phyloP scores from a whole-genome alignment of 92 coral and sea anemone genomes.

The Pocillopora meandrina region DNA sequence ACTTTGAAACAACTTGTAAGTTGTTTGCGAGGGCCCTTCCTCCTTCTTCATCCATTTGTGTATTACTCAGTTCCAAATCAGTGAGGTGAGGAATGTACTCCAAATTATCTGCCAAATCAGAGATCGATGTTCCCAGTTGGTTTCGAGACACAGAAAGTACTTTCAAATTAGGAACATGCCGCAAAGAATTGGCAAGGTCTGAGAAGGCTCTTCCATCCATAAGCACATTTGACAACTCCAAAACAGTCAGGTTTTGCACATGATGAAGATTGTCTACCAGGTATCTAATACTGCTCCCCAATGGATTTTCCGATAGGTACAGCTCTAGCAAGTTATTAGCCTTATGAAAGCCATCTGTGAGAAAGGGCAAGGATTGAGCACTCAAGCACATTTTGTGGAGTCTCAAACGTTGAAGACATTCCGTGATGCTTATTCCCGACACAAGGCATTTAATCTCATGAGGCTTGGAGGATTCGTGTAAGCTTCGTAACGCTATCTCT shows the following conservation, averaged over 20 bases:
- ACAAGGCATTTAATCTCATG: not conserved
- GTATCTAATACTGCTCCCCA: not conserved
- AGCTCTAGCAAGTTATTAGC: not conserved
- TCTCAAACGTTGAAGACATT: not conserved
- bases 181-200: not conserved
- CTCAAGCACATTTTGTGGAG: not conserved
- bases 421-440: not conserved
- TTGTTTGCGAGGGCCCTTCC: not conserved
- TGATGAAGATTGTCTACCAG: slow-evolving; percentile 1
- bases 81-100: not conserved
- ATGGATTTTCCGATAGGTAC: not conserved
- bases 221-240: not conserved
- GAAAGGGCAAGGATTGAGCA: not conserved
- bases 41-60: slow-evolving; percentile 2
- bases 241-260: not conserved
- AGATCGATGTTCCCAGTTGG: not conserved
- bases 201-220: not conserved
- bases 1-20: not conserved
- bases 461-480: not conserved
- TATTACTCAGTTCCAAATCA: slow-evolving; percentile 7
- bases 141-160: not conserved
- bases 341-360: not conserved
- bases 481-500: not conserved
- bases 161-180: not conserved
- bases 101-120: not conserved